Percentiles rank a stretch among this genome's conserved stretches.
Evolutionary conservation across 1,140 invertebrate genomes (phyloP).

Genomic region (Spodoptera litura): DNA sequence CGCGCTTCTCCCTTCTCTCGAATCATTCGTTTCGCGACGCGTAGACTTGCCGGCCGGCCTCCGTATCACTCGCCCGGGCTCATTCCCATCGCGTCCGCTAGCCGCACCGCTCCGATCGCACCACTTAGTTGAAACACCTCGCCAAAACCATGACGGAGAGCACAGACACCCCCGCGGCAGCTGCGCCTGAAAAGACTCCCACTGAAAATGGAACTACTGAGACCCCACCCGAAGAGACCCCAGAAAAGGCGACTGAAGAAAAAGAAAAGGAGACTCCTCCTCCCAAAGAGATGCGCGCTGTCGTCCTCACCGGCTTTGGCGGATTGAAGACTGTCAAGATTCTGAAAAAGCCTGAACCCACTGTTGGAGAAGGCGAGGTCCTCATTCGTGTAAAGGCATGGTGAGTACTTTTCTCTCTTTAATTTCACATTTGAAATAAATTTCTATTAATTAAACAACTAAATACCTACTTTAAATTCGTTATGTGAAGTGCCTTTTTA

Average conservation of each 20-base stretch:
- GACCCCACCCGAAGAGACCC: slow-evolving; percentile 84
- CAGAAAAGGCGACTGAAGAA: slow-evolving; percentile 82
- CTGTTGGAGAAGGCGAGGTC: slow-evolving; percentile 91
- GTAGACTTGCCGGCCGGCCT: slow-evolving; percentile 76
- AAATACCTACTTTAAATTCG: neutral
- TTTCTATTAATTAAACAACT: slow-evolving; percentile 30
- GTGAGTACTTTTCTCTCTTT: slow-evolving; percentile 87
- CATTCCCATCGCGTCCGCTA: slow-evolving; percentile 74
- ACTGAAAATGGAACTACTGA: slow-evolving; percentile 84
- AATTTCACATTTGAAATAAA: slow-evolving; percentile 5
- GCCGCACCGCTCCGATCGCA: slow-evolving; percentile 66
- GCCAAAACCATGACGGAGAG: slow-evolving; percentile 82
- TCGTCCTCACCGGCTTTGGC: slow-evolving; percentile 94
- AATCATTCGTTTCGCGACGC: slow-evolving; percentile 82
- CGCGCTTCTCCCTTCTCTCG: slow-evolving; percentile 75
- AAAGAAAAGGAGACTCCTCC: slow-evolving; percentile 88
- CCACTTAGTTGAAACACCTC: slow-evolving; percentile 46
- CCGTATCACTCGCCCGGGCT: slow-evolving; percentile 67
- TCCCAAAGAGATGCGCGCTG: slow-evolving; percentile 93
- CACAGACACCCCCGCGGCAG: slow-evolving; percentile 82
- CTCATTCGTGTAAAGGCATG: slow-evolving; percentile 94
- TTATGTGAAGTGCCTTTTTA: neutral
- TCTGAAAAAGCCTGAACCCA: slow-evolving; percentile 92
- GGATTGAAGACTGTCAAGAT: slow-evolving; percentile 94
- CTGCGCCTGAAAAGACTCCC: slow-evolving; percentile 83